Percentiles rank a stretch among this genome's conserved stretches.
phyloP scores from a whole-genome alignment of 2,888 invertebrate species.

The Drosophila fulvimacula region DNA sequence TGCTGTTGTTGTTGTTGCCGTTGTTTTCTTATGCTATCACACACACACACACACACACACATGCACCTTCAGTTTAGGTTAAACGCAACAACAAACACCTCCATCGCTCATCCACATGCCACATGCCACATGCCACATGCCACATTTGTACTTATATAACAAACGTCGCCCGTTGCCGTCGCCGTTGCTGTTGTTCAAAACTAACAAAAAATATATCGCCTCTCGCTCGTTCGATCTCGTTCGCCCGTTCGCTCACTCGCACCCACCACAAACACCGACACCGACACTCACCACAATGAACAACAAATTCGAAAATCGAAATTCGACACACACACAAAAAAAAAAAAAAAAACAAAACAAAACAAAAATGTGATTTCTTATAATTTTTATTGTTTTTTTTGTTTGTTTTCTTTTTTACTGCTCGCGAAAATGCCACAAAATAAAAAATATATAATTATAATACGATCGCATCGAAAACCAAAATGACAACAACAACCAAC shows the following conservation, averaged over 20 bases:
- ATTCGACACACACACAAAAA: slow-evolving; percentile 15
- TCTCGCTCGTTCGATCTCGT: slow-evolving; percentile 43
- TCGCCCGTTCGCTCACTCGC: slow-evolving; percentile 56
- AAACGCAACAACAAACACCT: slow-evolving; percentile 8
- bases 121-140: neutral
- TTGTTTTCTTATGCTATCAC: slow-evolving; percentile 34
- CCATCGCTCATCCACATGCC: no score
- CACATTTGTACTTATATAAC: slow-evolving; percentile 40
- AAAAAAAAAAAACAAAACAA: slow-evolving; percentile 3
- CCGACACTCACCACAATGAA: slow-evolving; percentile 41
- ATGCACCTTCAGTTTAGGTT: neutral
- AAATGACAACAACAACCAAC: slow-evolving; percentile 60
- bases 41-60: neutral
- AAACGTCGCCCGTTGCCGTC: slow-evolving; percentile 57
- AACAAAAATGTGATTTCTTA: slow-evolving; percentile 59
- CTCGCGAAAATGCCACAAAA: slow-evolving; percentile 35
- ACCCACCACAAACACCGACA: slow-evolving; percentile 33
- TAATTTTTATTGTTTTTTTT: slow-evolving; percentile 77
- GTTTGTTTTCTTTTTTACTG: slow-evolving; percentile 69
- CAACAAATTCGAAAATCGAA: slow-evolving; percentile 19
- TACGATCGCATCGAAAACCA: slow-evolving; percentile 34
- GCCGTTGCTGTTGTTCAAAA: slow-evolving; percentile 47
- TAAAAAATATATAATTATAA: slow-evolving; percentile 30
- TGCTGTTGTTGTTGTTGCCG: slow-evolving; percentile 40
- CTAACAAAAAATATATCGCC: slow-evolving; percentile 41